phyloP scores from a whole-genome alignment of 2,113 vertebrate species.

The Nestor notabilis region DNA sequence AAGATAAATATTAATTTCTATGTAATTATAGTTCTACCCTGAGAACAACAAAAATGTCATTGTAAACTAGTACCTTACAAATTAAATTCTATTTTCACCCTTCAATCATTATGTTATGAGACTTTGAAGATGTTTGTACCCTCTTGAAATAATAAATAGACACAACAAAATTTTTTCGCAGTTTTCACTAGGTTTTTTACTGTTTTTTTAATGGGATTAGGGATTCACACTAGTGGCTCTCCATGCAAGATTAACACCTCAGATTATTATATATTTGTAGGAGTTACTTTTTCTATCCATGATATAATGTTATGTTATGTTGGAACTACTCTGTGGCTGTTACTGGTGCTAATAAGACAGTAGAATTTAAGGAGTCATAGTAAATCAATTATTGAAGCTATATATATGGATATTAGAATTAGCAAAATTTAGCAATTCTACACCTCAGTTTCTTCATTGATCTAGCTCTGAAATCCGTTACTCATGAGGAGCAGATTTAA shows the following conservation, averaged over 20 bases:
- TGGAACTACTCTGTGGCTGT: neutral
- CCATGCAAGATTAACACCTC: neutral
- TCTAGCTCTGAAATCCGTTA: neutral
- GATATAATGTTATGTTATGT: neutral
- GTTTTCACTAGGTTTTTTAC: neutral
- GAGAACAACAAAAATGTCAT: neutral
- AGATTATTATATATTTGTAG: neutral
- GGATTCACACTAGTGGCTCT: neutral
- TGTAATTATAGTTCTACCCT: neutral
- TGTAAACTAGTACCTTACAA: conserved; percentile 5
- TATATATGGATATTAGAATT: neutral
- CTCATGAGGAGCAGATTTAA: neutral
- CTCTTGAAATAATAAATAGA: neutral
- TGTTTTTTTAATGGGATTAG: neutral
- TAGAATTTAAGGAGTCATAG: neutral
- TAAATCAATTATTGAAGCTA: neutral
- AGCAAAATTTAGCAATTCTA: neutral
- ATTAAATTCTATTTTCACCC: conserved; percentile 2
- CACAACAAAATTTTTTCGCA: neutral
- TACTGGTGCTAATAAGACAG: neutral
- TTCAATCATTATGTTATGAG: neutral
- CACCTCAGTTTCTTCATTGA: neutral
- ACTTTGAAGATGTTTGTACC: neutral
- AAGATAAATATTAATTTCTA: conserved; percentile 23
- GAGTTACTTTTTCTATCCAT: neutral